These are phyloP conservation scores for Rostratula benghalensis DNA, from an alignment of 2,113 vertebrate genomes.

Conservation along the genomic window DNA sequence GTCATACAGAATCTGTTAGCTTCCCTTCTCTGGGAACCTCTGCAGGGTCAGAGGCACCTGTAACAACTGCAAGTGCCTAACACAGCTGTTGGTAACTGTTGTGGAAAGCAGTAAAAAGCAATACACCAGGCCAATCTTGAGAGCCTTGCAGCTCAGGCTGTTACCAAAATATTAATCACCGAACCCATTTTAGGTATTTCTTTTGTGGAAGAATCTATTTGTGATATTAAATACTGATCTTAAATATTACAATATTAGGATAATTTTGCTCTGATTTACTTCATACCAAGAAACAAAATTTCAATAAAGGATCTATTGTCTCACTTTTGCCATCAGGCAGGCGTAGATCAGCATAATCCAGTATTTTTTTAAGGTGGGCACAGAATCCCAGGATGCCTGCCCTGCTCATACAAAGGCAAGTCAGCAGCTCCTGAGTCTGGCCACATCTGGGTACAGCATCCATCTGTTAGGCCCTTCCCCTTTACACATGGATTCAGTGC, in stretches of 20 bases:
- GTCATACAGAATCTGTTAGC: background rate
- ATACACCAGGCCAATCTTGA: background rate
- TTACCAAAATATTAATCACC: background rate
- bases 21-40: background rate
- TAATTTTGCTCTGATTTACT: background rate
- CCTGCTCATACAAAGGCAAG: background rate
- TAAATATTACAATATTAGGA: background rate
- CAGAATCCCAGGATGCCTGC: background rate
- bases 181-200: background rate
- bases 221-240: background rate
- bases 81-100: background rate
- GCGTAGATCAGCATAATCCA: background rate
- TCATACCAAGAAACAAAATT: background rate
- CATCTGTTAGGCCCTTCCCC: background rate
- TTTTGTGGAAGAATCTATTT: background rate
- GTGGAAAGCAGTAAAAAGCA: background rate
- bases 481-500: fast-evolving
- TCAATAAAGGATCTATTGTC: background rate
- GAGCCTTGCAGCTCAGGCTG: background rate
- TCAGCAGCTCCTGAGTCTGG: background rate
- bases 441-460: background rate
- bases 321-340: background rate
- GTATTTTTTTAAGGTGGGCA: background rate
- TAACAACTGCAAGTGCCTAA: background rate
- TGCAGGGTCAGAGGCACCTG: background rate